A percentile compares a stretch with the other conserved stretches of the same genome.
Conservation (phyloP, 2,797 vertebrate species). For the Carcharodon carcharias region DNA sequence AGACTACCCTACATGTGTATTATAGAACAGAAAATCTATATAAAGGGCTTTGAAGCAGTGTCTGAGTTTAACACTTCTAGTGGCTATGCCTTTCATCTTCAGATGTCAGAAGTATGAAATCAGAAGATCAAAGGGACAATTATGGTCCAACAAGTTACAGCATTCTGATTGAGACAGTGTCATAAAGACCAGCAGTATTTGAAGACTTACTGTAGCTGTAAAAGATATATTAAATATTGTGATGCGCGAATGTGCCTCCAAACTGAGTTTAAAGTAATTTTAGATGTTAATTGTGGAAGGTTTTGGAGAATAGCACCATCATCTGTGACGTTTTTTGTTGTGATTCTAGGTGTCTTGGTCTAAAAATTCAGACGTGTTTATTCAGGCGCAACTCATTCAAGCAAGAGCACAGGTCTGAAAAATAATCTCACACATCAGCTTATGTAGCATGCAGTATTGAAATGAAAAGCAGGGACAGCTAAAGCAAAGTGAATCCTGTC, state of each 20-base stretch:
- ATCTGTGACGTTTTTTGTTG: background rate
- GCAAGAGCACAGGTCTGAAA: background rate
- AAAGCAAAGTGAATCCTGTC: background rate
- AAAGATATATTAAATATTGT: background rate
- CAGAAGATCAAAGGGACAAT: conserved; percentile 21
- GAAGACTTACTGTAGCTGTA: background rate
- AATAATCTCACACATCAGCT: background rate
- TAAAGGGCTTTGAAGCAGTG: conserved; percentile 8
- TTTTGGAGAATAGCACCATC: background rate
- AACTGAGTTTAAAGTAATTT: background rate
- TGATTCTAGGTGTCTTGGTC: background rate
- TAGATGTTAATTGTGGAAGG: background rate
- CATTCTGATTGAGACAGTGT: background rate
- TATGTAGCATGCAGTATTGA: background rate
- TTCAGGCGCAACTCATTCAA: background rate
- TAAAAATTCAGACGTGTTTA: background rate
- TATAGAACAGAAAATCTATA: background rate
- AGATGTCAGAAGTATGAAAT: conserved; percentile 8
- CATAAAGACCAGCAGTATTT: background rate
- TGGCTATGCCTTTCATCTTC: conserved; percentile 16
- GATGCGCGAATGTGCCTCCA: background rate
- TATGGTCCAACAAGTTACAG: background rate
- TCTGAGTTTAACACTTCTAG: background rate
- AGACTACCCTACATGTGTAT: background rate
- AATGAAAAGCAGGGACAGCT: background rate